phyloP scores from a whole-genome alignment of 1,140 invertebrate genomes.

The Melitaea cinxia region DNA sequence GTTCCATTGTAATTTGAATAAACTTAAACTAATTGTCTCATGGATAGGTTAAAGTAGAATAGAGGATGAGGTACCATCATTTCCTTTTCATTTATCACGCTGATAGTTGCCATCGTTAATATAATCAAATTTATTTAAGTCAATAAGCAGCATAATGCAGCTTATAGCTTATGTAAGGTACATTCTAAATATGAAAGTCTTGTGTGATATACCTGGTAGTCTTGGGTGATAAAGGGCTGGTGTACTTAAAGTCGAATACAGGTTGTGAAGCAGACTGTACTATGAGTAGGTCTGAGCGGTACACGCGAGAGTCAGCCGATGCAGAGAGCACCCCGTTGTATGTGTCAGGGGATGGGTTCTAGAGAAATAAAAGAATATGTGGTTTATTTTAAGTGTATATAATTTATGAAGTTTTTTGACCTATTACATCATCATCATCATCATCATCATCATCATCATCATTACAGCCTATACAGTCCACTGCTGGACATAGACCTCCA shows the following conservation, averaged over 20 bases:
- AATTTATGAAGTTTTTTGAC: not conserved
- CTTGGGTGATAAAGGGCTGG: constrained; percentile 51
- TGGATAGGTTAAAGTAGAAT: too few relatives aligned
- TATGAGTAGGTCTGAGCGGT: constrained; percentile 76
- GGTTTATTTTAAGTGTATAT: not conserved
- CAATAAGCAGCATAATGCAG: too few relatives aligned
- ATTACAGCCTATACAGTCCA: too few relatives aligned
- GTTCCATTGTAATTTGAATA: too few relatives aligned
- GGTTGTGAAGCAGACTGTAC: constrained; percentile 71
- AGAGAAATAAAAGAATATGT: constrained; percentile 7
- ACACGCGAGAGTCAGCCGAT: constrained; percentile 78
- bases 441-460: too few relatives aligned
- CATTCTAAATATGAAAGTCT: not conserved
- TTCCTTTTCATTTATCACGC: too few relatives aligned
- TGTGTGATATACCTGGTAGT: constrained; percentile 49
- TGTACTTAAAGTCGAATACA: constrained; percentile 74
- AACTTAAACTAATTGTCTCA: too few relatives aligned
- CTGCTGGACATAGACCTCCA: too few relatives aligned
- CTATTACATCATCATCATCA: too few relatives aligned
- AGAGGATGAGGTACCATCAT: too few relatives aligned
- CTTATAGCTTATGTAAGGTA: not conserved
- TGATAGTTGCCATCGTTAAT: too few relatives aligned
- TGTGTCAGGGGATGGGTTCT: constrained; percentile 78
- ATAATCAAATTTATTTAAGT: too few relatives aligned
- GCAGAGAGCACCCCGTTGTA: constrained; percentile 66